Conservation (phyloP, 2,797 vertebrate genomes). For the Tokudaia tokunoshimensis region DNA sequence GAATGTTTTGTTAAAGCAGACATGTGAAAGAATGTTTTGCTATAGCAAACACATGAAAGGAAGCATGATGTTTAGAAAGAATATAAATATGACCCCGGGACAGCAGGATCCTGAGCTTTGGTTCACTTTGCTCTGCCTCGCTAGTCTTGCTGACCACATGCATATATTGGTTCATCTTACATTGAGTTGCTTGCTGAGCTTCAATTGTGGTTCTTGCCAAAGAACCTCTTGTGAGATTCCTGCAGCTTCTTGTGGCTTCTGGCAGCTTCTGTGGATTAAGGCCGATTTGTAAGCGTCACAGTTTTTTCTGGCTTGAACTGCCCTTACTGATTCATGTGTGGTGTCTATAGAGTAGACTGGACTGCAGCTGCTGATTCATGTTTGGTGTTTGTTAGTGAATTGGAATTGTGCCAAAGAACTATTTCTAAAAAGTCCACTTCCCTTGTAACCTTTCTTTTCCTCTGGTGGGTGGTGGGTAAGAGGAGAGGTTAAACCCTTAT, state of each 20-base stretch:
- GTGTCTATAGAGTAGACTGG: no score
- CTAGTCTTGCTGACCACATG: background rate
- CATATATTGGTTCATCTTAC: background rate
- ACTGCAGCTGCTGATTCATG: background rate
- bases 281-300: background rate
- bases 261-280: background rate
- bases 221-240: background rate
- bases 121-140: background rate
- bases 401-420: background rate
- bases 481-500: background rate
- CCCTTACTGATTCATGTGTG: no score
- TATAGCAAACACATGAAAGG: background rate
- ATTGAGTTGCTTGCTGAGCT: background rate
- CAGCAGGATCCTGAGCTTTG: background rate
- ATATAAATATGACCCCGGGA: background rate
- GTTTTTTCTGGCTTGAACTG: background rate
- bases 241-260: background rate
- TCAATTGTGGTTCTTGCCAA: background rate
- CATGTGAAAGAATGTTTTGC: background rate
- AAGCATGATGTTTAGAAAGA: background rate
- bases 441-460: background rate
- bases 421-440: background rate
- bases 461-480: background rate
- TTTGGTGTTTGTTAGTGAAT: background rate
- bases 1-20: background rate